These are phyloP conservation scores for Neogobius melanostomus DNA, from an alignment of 2,113 vertebrate species.

Conservation along the genomic window DNA sequence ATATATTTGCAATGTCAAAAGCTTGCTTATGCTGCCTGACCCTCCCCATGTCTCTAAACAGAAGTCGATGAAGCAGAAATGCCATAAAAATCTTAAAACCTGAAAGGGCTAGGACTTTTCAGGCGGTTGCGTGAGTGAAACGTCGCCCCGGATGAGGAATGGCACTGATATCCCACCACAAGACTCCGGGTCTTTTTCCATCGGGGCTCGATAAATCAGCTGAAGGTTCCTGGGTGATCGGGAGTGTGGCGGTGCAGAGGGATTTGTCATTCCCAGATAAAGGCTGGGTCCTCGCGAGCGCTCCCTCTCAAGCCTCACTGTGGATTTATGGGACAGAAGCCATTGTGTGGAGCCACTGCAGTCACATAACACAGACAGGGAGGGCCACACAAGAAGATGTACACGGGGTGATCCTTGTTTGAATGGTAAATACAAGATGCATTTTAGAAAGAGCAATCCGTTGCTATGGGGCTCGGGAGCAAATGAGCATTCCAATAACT, in stretches of 20 bases:
- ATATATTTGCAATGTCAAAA: neutral
- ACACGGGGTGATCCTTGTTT: neutral
- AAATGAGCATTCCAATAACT: too few species aligned
- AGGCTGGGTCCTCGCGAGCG: conserved; percentile 56
- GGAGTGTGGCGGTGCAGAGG: conserved; percentile 43
- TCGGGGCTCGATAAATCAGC: conserved; percentile 73
- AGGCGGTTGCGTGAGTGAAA: conserved; percentile 60
- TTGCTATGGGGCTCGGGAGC: too few species aligned
- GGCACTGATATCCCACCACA: conserved; percentile 66
- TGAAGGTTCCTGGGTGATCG: conserved; percentile 71
- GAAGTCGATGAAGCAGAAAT: conserved; percentile 25
- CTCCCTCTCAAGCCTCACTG: conserved; percentile 52
- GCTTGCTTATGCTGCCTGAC: neutral
- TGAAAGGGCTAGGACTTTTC: conserved; percentile 32
- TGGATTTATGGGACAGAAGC: conserved; percentile 60
- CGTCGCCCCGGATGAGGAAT: conserved; percentile 73
- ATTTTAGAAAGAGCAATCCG: too few species aligned
- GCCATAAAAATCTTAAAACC: conserved; percentile 31
- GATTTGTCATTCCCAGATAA: conserved; percentile 78
- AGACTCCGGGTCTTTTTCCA: conserved; percentile 61
- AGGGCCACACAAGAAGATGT: conserved; percentile 36
- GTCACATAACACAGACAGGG: conserved; percentile 43
- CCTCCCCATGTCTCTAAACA: conserved; percentile 20
- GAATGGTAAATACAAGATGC: too few species aligned
- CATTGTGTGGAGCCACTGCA: conserved; percentile 21